Base-by-base conservation (phyloP, 2,888 invertebrate species). In the Papilio demoleus region DNA sequence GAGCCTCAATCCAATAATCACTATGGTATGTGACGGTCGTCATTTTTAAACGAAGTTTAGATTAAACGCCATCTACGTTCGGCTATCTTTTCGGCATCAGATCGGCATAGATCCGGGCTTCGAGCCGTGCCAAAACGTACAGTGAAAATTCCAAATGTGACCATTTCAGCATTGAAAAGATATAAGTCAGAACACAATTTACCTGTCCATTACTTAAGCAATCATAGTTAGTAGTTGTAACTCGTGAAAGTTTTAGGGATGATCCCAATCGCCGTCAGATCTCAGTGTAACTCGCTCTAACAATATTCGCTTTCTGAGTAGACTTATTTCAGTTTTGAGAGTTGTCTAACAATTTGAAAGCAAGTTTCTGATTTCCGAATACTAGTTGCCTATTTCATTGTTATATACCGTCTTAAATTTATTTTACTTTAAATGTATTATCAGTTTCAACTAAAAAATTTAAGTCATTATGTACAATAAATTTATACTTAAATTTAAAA, bases 211-310 rank as follows among this genome's bases (percentile, higher is more conserved):
- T 36, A n/a, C n/a, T 59, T 59, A 36, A 34, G 11, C 38, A 17
- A 22, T 11, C 4, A 22, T 4, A 22, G 12, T 1, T 19, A 9
- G 36, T n/a, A n/a, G n/a, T 31, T 31, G 3, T 40, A 34, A 1
- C 4, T 58, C 31, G 61, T 61, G 36, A 47, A 53, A 61, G 67
- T 67, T 67, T 53, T 40, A 27, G 50, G 50, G 67, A 67, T 67
- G 38, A 50, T 61, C 61, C 27, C 17, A 45, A 27, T 50, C 50
- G 40, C 17, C 42, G 53, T 12, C 24, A 42, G 38, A 50, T 53
- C 27, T 61, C 38, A 38, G 38, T 53, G 53, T 12, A 61, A 60
- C 19, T 67, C 9, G 11, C 36, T 47, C 17, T 8, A 17, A 27
- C 19, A 53, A 53, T 61, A 67, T 40, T 61, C 27, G 40, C 61